phyloP scores from a whole-genome alignment of 2,888 invertebrate genomes.

The Charanyca ferruginea region DNA sequence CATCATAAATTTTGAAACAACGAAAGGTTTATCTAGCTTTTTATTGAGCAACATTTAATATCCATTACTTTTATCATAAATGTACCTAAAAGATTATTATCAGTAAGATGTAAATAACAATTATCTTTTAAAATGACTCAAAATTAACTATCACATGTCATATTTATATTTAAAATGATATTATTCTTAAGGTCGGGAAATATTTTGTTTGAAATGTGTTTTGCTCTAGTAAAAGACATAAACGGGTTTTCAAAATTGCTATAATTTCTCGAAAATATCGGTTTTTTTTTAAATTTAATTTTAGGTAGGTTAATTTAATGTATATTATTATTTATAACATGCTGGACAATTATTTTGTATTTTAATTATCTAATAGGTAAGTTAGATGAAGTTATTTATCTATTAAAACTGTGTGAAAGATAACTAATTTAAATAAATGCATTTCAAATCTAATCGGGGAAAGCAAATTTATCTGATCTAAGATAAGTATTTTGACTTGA shows the following conservation, averaged over 20 bases:
- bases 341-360: too few relatives aligned
- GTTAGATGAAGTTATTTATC: too few relatives aligned
- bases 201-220: slow-evolving; percentile 5
- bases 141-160: slow-evolving; percentile 6
- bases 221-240: slow-evolving; percentile 69
- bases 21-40: slow-evolving; percentile 15
- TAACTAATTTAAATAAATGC: not conserved
- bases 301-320: not conserved
- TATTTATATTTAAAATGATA: slow-evolving; percentile 6
- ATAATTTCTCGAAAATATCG: not conserved
- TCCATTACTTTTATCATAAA: slow-evolving; percentile 31
- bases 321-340: not conserved
- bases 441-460: not conserved
- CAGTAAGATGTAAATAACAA: slow-evolving; percentile 29
- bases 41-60: slow-evolving; percentile 27
- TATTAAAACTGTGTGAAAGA: too few relatives aligned
- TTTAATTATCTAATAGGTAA: too few relatives aligned
- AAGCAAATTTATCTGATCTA: not conserved
- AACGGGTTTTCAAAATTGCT: slow-evolving; percentile 59
- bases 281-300: not conserved
- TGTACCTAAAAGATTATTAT: slow-evolving; percentile 33
- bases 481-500: not conserved
- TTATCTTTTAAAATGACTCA: slow-evolving; percentile 17
- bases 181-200: not conserved
- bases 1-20: not conserved